Evolutionary conservation across 1,140 invertebrate genomes (phyloP).

Genomic region (Cepaea nemoralis): DNA sequence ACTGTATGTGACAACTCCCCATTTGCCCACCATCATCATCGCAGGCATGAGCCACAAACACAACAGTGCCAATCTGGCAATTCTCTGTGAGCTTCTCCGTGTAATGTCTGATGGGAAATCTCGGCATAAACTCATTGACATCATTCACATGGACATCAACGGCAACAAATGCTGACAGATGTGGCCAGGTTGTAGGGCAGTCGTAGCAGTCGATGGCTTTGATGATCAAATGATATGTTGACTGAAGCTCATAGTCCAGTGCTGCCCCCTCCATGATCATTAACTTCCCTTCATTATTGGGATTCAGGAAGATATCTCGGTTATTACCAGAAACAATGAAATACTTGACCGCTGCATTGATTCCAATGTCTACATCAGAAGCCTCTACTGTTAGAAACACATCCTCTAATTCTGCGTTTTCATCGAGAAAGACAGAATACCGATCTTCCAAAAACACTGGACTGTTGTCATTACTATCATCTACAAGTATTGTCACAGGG

Average conservation of each 20-base stretch:
- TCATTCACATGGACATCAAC: constrained; percentile 75
- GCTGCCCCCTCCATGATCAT: constrained; percentile 79
- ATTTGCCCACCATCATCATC: constrained; percentile 87
- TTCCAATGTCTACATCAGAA: constrained; percentile 69
- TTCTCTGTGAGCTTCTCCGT: constrained; percentile 85
- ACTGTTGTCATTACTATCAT: constrained; percentile 92
- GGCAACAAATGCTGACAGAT: constrained; percentile 90
- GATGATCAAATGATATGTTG: constrained; percentile 85
- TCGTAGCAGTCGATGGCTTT: constrained; percentile 89
- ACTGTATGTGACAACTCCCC: constrained; percentile 88
- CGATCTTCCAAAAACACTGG: constrained; percentile 88
- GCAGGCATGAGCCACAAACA: constrained; percentile 90
- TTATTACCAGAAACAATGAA: constrained; percentile 85
- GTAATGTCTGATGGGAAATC: constrained; percentile 72
- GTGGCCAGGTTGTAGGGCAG: constrained; percentile 85
- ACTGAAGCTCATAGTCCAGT: constrained; percentile 80
- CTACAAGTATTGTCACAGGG: constrained; percentile 77
- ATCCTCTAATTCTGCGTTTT: constrained; percentile 88
- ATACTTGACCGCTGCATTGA: constrained; percentile 92
- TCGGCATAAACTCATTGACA: constrained; percentile 71
- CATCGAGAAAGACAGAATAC: constrained; percentile 75
- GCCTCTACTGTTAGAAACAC: constrained; percentile 59
- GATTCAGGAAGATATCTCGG: constrained; percentile 86
- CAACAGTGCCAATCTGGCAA: constrained; percentile 76
- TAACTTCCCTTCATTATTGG: constrained; percentile 84